phyloP scores from a whole-genome alignment of 2,113 vertebrate species.

The Ranitomeya variabilis region DNA sequence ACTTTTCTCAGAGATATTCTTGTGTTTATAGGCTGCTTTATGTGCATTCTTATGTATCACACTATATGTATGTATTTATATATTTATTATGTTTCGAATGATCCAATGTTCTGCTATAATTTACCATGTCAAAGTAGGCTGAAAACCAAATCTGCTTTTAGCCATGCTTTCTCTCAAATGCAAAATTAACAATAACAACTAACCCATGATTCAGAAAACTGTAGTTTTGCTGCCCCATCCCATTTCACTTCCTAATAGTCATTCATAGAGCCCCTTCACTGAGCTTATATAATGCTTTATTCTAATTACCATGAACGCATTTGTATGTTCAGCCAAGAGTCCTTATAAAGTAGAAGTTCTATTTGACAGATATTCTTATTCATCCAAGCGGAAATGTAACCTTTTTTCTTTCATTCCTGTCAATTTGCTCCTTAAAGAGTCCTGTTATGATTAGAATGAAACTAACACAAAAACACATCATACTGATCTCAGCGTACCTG shows the following conservation, averaged over 20 bases:
- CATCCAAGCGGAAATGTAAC: not conserved
- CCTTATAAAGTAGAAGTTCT: not conserved
- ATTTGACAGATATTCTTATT: not conserved
- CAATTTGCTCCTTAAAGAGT: not conserved
- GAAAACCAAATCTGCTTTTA: not conserved
- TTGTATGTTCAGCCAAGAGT: not conserved
- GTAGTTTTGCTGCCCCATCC: not conserved
- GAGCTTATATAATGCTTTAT: not conserved
- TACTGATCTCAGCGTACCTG: slow-evolving; percentile 11
- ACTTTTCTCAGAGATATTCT: too few species aligned
- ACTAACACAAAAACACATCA: not conserved
- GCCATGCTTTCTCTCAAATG: too few species aligned
- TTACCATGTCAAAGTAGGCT: not conserved
- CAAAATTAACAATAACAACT: too few species aligned
- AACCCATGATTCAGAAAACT: not conserved
- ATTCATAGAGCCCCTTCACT: not conserved
- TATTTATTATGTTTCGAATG: too few species aligned
- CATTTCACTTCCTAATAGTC: not conserved
- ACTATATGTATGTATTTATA: too few species aligned
- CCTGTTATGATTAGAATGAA: not conserved
- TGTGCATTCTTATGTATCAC: too few species aligned
- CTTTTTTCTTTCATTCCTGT: not conserved
- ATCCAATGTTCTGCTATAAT: not conserved
- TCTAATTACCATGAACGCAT: not conserved
- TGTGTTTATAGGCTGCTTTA: too few species aligned